Conservation (phyloP, 2,113 vertebrate species). For the Dicaeum eximium region DNA sequence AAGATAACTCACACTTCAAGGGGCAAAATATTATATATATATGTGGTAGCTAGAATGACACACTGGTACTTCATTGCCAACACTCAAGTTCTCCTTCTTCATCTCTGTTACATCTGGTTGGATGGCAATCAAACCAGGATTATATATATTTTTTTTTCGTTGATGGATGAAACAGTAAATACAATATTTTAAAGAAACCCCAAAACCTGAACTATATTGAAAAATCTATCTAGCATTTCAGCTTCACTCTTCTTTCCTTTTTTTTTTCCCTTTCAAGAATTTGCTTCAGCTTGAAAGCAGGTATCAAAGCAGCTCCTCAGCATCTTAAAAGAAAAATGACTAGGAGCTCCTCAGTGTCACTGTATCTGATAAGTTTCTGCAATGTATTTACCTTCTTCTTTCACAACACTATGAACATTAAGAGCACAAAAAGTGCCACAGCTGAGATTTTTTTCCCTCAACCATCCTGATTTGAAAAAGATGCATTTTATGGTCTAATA, state of each 20-base stretch:
- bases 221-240: background rate
- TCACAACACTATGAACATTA: background rate
- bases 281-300: slow-evolving; percentile 5
- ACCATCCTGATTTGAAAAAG: slow-evolving; percentile 2
- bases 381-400: background rate
- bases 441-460: background rate
- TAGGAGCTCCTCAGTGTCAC: background rate
- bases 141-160: background rate
- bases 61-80: background rate
- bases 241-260: background rate
- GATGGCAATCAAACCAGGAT: background rate
- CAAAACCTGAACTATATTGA: background rate
- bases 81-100: background rate
- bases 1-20: background rate
- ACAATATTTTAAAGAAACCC: background rate
- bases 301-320: background rate
- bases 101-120: background rate
- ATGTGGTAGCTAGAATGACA: background rate
- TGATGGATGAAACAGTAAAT: background rate
- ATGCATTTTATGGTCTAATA: slow-evolving; percentile 1
- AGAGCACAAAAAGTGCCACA: background rate
- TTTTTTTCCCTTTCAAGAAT: background rate
- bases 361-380: background rate
- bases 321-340: background rate
- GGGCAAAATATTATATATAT: background rate